Evolutionary conservation across 2,113 vertebrate genomes (phyloP).

Genomic region (Campylorhamphus procurvoides): DNA sequence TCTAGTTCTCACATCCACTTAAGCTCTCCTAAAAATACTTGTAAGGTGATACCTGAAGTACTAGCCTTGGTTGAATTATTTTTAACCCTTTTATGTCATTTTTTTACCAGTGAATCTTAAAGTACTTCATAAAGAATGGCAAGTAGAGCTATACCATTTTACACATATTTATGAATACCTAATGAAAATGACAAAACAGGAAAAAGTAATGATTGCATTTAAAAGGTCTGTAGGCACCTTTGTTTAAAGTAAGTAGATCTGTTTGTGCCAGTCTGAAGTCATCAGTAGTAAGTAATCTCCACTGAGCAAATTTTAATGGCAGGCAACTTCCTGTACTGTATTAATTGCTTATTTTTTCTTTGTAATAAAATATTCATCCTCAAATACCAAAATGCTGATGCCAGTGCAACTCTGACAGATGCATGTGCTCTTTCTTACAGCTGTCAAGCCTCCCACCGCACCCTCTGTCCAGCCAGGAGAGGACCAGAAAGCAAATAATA

Average conservation of each 20-base stretch:
- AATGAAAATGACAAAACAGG: neutral
- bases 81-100: neutral
- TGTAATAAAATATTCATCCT: neutral
- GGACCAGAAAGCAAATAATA: slow-evolving; percentile 78
- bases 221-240: neutral
- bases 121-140: neutral
- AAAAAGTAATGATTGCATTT: neutral
- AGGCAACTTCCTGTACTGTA: neutral
- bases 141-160: neutral
- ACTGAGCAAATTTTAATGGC: neutral
- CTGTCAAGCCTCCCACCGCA: slow-evolving; percentile 29
- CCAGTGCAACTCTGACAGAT: neutral
- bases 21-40: neutral
- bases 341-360: neutral
- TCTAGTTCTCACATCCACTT: neutral
- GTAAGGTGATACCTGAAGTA: neutral
- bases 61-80: neutral
- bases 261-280: neutral
- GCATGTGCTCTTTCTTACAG: slow-evolving; percentile 51
- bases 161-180: neutral
- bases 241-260: neutral
- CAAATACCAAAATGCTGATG: neutral
- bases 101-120: neutral
- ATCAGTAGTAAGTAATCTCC: neutral
- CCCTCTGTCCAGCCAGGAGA: slow-evolving; percentile 58